A percentile compares a stretch with the other conserved stretches of the same genome.
Evolutionary conservation across 2,113 vertebrate genomes (phyloP).

Genomic region (Isichthys henryi): DNA sequence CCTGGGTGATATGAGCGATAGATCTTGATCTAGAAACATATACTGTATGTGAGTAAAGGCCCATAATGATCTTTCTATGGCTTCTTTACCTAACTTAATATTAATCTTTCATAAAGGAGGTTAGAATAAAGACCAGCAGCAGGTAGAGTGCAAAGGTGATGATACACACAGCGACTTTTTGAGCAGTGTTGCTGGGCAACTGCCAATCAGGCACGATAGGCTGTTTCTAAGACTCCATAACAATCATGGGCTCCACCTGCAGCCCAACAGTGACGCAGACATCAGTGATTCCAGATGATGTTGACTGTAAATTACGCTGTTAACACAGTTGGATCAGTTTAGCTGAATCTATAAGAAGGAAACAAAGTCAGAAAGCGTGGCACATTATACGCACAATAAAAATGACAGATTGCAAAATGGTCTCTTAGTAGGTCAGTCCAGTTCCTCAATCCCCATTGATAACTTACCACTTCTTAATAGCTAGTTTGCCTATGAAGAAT

Average conservation of each 20-base stretch:
- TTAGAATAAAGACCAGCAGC: too few species aligned
- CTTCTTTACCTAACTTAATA: background rate
- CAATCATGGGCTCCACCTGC: background rate
- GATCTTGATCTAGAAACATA: background rate
- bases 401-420: background rate
- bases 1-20: background rate
- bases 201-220: too few species aligned
- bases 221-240: background rate
- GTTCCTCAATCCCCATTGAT: background rate
- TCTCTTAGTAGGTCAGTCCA: background rate
- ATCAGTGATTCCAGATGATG: background rate
- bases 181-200: too few species aligned
- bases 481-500: background rate
- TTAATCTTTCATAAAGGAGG: too few species aligned
- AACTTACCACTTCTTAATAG: background rate
- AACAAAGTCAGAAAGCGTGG: background rate
- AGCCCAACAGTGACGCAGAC: background rate
- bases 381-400: background rate
- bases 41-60: background rate
- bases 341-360: background rate
- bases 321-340: background rate
- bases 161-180: too few species aligned
- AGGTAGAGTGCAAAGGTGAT: too few species aligned
- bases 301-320: background rate
- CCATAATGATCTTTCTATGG: background rate